Percentiles rank a stretch among this genome's conserved stretches.
Conservation (phyloP, 2,888 invertebrate species). For the Eupithecia subumbrata region DNA sequence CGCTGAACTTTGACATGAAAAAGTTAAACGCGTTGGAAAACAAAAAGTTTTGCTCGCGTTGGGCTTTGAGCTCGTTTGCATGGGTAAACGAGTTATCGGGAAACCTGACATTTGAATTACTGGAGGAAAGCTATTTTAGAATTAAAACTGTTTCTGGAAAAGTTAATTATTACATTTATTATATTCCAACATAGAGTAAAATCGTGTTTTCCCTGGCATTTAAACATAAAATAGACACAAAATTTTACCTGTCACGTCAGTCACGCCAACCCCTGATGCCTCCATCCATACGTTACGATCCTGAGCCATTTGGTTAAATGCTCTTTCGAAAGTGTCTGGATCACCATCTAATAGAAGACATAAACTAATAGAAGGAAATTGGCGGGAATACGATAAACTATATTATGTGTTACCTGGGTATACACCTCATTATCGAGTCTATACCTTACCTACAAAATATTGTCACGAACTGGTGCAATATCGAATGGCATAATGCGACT, state of each 20-base stretch:
- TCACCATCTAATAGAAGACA: no score
- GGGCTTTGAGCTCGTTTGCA: background rate
- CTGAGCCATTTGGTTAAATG: no score
- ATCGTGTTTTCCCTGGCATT: background rate
- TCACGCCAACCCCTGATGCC: background rate
- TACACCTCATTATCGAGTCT: background rate
- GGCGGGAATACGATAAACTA: background rate
- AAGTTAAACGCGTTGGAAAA: background rate
- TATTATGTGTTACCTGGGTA: no score
- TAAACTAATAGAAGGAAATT: background rate
- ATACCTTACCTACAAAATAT: background rate
- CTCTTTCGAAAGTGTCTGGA: no score
- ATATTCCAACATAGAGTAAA: background rate
- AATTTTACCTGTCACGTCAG: background rate
- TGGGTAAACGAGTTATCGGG: background rate
- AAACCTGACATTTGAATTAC: background rate
- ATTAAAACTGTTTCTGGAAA: background rate
- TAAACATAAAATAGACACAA: background rate
- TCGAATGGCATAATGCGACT: constrained; percentile 4
- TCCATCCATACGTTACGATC: no score
- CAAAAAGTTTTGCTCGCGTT: constrained; percentile 6
- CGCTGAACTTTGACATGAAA: constrained; percentile 13
- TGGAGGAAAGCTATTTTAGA: background rate
- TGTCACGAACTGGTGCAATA: constrained; percentile 10
- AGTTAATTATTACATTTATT: background rate